Base-by-base conservation (phyloP, 2,113 vertebrate species). In the Pongo pygmaeus region DNA sequence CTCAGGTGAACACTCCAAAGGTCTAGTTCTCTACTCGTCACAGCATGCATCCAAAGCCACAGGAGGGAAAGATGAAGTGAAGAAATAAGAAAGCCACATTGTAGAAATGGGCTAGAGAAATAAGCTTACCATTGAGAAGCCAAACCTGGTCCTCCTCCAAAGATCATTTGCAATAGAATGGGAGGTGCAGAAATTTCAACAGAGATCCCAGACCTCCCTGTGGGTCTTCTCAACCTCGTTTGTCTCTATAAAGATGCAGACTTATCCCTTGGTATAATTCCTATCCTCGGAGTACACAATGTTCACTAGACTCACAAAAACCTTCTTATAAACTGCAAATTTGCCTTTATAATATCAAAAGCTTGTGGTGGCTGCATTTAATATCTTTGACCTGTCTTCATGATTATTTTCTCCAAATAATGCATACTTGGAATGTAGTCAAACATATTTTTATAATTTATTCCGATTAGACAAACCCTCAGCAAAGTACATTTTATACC, bases 361-460 rank as follows among this genome's bases (percentile, higher is more conserved):
- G 50, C 59, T 35, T 46, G 17, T 12, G 43, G 69, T n/a, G 52
- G 81, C 20, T 57, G 40, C 59, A 52, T 55, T 86, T 57, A 96
- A n/a, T 81, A 80, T 92, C 87, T 88, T 25, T 85, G 48, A 74
- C 16, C 77, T 27, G 70, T 80, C 88, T 96, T 95, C 80, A 43
- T 48, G 81, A 97, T 90, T 83, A 93, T 89, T 94, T 89, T 91
- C 90, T 94, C 84, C 92, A 95, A 97, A 93, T 87, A 96, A 81
- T 61, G 48, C 69, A 84, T 72, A 72, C 67, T 87, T 96, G 87
- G 90, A 97, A 43, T 57, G 40, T 4, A 84, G 43, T 89, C 94
- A 94, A 96, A 95, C 75, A 96, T 32, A 57, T 93, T 96, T 95
- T 97, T 95, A 78, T 92, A 83, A 97, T 98, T 98, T 96, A 89